A percentile compares a stretch with the other conserved stretches of the same genome.
These are phyloP conservation scores for Limanda limanda DNA, from an alignment of 2,113 vertebrate genomes.

Conservation along the genomic window DNA sequence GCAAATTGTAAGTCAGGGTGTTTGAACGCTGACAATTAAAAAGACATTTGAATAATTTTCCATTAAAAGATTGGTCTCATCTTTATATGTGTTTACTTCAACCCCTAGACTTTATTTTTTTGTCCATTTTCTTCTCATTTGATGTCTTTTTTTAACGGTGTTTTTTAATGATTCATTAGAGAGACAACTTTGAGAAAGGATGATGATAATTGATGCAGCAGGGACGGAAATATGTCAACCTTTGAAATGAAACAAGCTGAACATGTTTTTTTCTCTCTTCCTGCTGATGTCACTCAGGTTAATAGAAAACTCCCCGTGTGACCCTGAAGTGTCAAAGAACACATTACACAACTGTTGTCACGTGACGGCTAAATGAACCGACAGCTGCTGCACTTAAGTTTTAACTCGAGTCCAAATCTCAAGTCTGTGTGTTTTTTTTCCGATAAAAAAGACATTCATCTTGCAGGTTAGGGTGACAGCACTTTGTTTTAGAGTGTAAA, in stretches of 20 bases:
- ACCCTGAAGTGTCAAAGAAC: neutral
- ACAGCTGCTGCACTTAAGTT: neutral
- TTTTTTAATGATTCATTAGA: neutral
- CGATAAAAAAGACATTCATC: neutral
- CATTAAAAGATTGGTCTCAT: too few species aligned
- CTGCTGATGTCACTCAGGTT: neutral
- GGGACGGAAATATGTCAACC: neutral
- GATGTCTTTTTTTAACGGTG: neutral
- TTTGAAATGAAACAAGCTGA: neutral
- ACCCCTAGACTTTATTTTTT: neutral
- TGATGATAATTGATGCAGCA: neutral
- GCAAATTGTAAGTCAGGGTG: neutral
- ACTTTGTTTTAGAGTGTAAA: slow-evolving; percentile 35
- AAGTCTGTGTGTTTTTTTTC: neutral
- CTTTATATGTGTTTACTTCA: too few species aligned
- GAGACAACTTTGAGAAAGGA: neutral
- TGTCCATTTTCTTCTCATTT: neutral
- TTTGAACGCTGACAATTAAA: too few species aligned
- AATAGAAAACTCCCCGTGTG: neutral
- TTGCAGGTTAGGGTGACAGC: slow-evolving; percentile 1
- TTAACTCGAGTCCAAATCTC: neutral
- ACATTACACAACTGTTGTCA: neutral
- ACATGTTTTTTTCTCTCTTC: too few species aligned
- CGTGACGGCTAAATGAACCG: neutral
- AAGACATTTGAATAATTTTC: too few species aligned